These are phyloP conservation scores for Sylvietta virens DNA, from an alignment of 2,113 vertebrate genomes.

Conservation along the genomic window DNA sequence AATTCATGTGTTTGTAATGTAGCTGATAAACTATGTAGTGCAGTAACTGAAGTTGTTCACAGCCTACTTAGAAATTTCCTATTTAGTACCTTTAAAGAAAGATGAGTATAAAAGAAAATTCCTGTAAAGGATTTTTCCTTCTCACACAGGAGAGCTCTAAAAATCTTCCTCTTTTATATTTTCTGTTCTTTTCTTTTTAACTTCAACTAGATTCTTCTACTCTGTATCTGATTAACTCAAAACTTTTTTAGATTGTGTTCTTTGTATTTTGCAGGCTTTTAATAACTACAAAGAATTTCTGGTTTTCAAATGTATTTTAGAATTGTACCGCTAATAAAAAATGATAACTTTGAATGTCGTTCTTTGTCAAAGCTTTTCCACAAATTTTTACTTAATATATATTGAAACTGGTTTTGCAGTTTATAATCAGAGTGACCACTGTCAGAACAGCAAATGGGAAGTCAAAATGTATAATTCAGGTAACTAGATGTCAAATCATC, in stretches of 20 bases:
- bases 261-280: neutral
- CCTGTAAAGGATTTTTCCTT: neutral
- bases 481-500: neutral
- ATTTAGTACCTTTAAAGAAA: neutral
- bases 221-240: neutral
- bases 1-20: slow-evolving; percentile 24
- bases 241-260: neutral
- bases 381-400: neutral
- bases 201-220: neutral
- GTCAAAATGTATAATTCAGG: neutral
- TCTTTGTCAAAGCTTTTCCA: neutral
- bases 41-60: neutral
- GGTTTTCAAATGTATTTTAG: neutral
- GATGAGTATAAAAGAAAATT: neutral
- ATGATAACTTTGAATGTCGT: fast-evolving
- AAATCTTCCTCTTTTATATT: neutral
- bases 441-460: neutral
- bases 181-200: neutral
- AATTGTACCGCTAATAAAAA: neutral
- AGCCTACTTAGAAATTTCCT: neutral
- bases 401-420: neutral
- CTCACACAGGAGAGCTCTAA: neutral
- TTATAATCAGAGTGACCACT: neutral
- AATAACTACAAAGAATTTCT: neutral
- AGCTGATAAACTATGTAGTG: neutral